A percentile compares a stretch with the other conserved stretches of the same genome.
Evolutionary conservation across 2,888 invertebrate species (phyloP).

Genomic region (Platycheirus albimanus): DNA sequence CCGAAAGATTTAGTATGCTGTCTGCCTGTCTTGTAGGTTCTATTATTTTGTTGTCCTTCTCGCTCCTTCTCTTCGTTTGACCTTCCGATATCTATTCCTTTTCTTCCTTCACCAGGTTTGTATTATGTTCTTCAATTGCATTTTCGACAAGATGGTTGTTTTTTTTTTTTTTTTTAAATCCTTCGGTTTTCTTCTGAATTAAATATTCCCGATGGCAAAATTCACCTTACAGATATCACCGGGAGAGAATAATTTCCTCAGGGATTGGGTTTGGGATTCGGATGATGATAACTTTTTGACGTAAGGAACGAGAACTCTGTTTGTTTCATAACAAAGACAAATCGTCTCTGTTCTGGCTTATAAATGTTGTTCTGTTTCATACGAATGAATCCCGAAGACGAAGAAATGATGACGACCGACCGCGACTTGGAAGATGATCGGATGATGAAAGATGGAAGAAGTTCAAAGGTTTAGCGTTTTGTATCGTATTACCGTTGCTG

Average conservation of each 20-base stretch:
- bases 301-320: neutral
- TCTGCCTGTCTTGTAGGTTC: neutral
- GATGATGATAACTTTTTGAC: conserved; percentile 28
- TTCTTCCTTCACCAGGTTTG: neutral
- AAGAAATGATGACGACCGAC: conserved; percentile 18
- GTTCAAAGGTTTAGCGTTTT: conserved; percentile 71
- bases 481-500: conserved; percentile 70
- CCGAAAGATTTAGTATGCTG: conserved; percentile 9
- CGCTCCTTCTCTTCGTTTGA: conserved; percentile 4
- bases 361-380: no score
- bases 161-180: no score
- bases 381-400: conserved; percentile 33
- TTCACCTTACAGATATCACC: conserved; percentile 14
- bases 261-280: conserved; percentile 3
- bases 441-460: conserved; percentile 69
- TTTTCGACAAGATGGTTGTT: neutral
- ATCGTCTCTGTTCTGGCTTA: no score
- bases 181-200: no score
- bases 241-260: conserved; percentile 14
- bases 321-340: conserved; percentile 56
- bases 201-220: neutral
- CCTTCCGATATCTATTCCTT: conserved; percentile 41
- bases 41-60: neutral
- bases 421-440: conserved; percentile 50
- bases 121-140: no score